Percentiles rank a stretch among this genome's conserved stretches.
These are phyloP conservation scores for Anolis carolinensis DNA, from an alignment of 2,113 vertebrate genomes.

Conservation along the genomic window DNA sequence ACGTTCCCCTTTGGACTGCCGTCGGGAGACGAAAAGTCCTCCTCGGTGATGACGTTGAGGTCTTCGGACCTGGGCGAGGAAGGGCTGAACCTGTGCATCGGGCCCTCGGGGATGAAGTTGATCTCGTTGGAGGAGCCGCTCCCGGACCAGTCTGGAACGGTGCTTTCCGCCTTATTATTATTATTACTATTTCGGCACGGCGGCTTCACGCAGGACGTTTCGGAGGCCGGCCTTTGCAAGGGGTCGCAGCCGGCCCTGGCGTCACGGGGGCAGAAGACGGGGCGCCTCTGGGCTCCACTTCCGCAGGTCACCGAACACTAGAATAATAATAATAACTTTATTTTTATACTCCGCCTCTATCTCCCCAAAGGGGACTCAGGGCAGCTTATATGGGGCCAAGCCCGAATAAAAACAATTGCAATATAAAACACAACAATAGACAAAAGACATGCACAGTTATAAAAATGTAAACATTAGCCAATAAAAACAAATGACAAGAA, in stretches of 20 bases:
- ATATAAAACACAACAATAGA: too few species aligned
- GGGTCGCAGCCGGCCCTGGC: constrained; percentile 75
- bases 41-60: constrained; percentile 72
- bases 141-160: constrained; percentile 82
- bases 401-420: too few species aligned
- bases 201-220: constrained; percentile 65
- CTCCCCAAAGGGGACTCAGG: too few species aligned
- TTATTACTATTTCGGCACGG: constrained; percentile 67
- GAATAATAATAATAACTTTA: too few species aligned
- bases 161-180: constrained; percentile 36
- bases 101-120: constrained; percentile 71
- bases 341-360: too few species aligned
- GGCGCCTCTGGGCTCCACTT: constrained; percentile 74
- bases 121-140: constrained; percentile 90
- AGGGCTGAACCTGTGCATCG: constrained; percentile 30
- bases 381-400: too few species aligned
- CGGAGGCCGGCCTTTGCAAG: constrained; percentile 64
- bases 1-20: constrained; percentile 74
- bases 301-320: constrained; percentile 91
- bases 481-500: too few species aligned
- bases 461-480: too few species aligned
- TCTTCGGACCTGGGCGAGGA: constrained; percentile 50
- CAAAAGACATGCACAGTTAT: too few species aligned
- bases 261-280: constrained; percentile 81
- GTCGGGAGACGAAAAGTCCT: constrained; percentile 73